Base-by-base conservation (phyloP, 2,797 vertebrate species). In the Bovichtus variegatus region DNA sequence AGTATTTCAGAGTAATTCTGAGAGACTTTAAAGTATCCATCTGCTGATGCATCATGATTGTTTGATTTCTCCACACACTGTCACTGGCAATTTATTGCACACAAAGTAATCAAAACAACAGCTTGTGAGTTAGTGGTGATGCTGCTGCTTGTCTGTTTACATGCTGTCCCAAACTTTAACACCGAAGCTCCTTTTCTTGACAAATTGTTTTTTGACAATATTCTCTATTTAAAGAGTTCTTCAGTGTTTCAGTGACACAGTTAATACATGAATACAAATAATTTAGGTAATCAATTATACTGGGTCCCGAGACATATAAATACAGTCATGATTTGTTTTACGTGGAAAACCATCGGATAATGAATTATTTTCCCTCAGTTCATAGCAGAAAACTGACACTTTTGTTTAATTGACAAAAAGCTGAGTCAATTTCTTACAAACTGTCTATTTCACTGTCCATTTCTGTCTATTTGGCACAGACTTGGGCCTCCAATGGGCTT, bases 391-490 rank as follows among this genome's bases (percentile, higher is more conserved):
- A 61, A 67, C 18, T 8, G 50, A 21, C 25, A n/a, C 18, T 2
- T 53, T 9, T 44, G 15, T 72, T 62, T 70, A 57, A 63, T 2
- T 76, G 31, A 51, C 46, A 80, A 64, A 69, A 9, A 62, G 13
- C 51, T 49, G 19, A 41, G 58, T 54, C 19, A n/a, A 7, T 71
- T 67, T 68, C 9, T 13, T 16, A 69, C 16, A 36, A 19, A 54
- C n/a, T 34, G 6, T 59, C 46, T 51, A 25, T 63, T 57, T 50
- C 34, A 54, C 46, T 57, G 18, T 36, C 18, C 27, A 44, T 68
- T 31, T 67, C 25, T 41, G 47, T 69, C 54, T 27, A 64, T 81
- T 69, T 83, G 50, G 65, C 59, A 27, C 34, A 60, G 36, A 3
- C 40, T 38, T 9, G 1, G 5, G n/a, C 21, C 9, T 58, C 23